phyloP scores from a whole-genome alignment of 2,113 vertebrate species.

The Athene cunicularia region DNA sequence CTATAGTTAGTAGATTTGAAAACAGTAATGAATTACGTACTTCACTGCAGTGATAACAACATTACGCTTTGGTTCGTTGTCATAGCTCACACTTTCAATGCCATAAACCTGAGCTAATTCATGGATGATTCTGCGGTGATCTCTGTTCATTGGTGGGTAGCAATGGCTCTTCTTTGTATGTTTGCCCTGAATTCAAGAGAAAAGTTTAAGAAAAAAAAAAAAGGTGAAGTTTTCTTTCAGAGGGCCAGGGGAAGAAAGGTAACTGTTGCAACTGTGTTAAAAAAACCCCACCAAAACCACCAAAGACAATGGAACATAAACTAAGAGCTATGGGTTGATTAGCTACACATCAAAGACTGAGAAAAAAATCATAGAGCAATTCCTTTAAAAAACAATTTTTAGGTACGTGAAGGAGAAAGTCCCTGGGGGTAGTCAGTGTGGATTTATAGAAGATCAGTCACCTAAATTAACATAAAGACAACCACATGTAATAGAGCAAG shows the following conservation, averaged over 20 bases:
- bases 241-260: neutral
- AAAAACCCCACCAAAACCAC: neutral
- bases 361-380: neutral
- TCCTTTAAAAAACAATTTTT: neutral
- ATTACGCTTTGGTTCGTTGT: slow-evolving; percentile 96
- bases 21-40: slow-evolving; percentile 66
- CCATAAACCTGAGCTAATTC: slow-evolving; percentile 92
- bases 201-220: neutral
- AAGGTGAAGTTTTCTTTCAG: neutral
- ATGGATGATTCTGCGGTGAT: slow-evolving; percentile 92
- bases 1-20: neutral
- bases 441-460: neutral
- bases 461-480: neutral
- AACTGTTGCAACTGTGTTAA: neutral
- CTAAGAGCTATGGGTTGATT: neutral
- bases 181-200: slow-evolving; percentile 83
- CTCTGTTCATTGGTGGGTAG: slow-evolving; percentile 96
- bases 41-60: slow-evolving; percentile 92
- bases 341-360: neutral
- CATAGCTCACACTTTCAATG: slow-evolving; percentile 95
- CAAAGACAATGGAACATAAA: neutral
- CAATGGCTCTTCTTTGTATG: slow-evolving; percentile 89
- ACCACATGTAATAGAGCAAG: neutral
- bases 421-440: neutral
- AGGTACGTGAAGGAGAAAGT: neutral